phyloP scores from a whole-genome alignment of 2,797 vertebrate genomes.

The Cuculus canorus region DNA sequence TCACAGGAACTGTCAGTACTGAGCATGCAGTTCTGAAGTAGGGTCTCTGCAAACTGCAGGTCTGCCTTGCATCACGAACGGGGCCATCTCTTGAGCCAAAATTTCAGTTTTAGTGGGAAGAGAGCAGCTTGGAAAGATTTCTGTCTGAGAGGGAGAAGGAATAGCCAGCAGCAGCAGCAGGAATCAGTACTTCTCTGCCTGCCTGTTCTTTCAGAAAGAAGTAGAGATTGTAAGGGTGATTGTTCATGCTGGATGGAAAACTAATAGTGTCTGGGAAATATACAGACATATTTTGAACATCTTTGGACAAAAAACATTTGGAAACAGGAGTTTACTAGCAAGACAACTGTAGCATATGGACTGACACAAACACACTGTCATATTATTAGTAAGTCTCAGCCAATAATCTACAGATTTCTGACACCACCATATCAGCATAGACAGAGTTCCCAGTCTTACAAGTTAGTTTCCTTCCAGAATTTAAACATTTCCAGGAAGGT shows the following conservation, averaged over 20 bases:
- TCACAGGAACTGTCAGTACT: not conserved
- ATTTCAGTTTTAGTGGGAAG: not conserved
- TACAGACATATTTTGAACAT: not conserved
- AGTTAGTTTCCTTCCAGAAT: not conserved
- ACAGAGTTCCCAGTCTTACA: not conserved
- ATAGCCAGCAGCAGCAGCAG: not conserved
- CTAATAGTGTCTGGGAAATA: not conserved
- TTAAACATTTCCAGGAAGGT: not conserved
- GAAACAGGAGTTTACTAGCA: not conserved
- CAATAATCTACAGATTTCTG: not conserved
- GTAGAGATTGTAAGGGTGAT: not conserved
- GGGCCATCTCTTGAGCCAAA: not conserved
- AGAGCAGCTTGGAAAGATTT: not conserved
- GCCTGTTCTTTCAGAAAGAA: not conserved
- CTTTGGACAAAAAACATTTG: not conserved
- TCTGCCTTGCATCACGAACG: not conserved
- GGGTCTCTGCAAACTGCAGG: not conserved
- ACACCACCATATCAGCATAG: not conserved
- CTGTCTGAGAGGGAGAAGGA: not conserved
- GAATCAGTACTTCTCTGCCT: not conserved
- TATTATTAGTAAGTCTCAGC: not conserved
- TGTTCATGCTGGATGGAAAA: not conserved
- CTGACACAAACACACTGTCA: not conserved
- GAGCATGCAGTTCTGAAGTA: not conserved
- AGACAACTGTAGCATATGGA: not conserved